Base-by-base conservation (phyloP, 2,888 invertebrate species). In the Platypus cylindrus region DNA sequence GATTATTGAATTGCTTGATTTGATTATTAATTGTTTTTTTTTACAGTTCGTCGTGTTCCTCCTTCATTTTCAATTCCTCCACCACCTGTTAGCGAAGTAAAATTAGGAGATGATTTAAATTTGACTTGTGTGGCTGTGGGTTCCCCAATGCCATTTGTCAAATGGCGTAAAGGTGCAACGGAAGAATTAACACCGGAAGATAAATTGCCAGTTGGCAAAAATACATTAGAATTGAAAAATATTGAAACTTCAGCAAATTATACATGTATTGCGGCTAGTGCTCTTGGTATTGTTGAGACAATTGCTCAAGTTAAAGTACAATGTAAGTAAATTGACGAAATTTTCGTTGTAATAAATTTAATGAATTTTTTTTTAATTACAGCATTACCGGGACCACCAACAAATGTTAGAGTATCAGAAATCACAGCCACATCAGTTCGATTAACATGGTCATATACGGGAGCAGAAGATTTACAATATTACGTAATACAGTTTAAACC, bases 401-500 rank as follows among this genome's bases (percentile, higher is more conserved):
- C 81, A 14, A 86, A 86, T 59, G 82, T 97, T 26, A 73, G 80
- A 51, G 82, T 90, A 17, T 87, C 90, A 2, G 94, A 94, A 60
- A 84, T 95, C 48, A 91, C 93, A 3, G 86, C 94, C 5, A 86
- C 87, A 13, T 86, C 91, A 2, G 90, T 97, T 15, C 75, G 89
- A 34, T 68, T 98, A 38, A 78, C 84, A 9, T 98, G 97, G 97
- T 80, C 85, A 0, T 89, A 90, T 64, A 83, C 80, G 51, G 79
- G 81, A 9, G 75, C 83, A 1, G 85, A 86, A 54, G 90, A 91
- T 52, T 74, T 93, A n/a, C 83, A 83, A 53, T 93, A 93, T 62
- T 97, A 93, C 66, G 86, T 93, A 48, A 87, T 97, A 53, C 90
- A 91, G 63, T 94, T 93, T 71, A 93, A 93, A 61, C 90, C 90